These are phyloP conservation scores for Paramormyrops hopkinsi DNA, from an alignment of 2,797 vertebrate species.

Conservation along the genomic window DNA sequence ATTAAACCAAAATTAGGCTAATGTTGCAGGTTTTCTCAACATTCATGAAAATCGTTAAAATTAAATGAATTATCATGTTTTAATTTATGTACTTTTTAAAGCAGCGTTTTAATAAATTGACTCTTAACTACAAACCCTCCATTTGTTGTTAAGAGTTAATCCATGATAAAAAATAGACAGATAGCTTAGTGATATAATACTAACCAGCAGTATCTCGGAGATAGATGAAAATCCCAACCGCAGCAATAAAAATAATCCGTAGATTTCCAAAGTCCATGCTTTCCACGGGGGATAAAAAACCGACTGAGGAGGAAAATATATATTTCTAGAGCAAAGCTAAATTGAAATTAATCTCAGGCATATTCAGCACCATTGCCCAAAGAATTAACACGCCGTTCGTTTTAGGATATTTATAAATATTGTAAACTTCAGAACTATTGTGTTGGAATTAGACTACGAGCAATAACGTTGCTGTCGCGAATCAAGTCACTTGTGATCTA, in stretches of 20 bases:
- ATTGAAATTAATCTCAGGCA: background rate
- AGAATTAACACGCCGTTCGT: background rate
- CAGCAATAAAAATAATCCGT: background rate
- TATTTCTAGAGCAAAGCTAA: background rate
- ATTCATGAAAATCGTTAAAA: background rate
- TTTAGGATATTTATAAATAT: background rate
- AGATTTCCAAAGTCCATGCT: constrained; percentile 1
- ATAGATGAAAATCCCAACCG: background rate
- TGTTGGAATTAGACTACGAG: background rate
- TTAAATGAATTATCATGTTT: background rate
- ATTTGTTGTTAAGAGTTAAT: background rate
- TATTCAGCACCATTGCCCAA: background rate
- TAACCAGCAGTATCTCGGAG: background rate
- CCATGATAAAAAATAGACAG: background rate
- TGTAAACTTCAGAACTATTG: background rate
- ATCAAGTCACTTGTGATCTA: background rate
- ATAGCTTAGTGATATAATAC: background rate
- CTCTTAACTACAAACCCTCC: background rate
- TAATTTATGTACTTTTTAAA: background rate
- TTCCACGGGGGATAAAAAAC: background rate
- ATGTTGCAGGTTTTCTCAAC: background rate
- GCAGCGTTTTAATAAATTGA: background rate
- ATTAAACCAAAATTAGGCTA: background rate
- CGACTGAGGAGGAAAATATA: background rate
- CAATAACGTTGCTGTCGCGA: background rate